phyloP scores from a whole-genome alignment of 2,113 vertebrate genomes.

The Pelvicachromis taeniatus region DNA sequence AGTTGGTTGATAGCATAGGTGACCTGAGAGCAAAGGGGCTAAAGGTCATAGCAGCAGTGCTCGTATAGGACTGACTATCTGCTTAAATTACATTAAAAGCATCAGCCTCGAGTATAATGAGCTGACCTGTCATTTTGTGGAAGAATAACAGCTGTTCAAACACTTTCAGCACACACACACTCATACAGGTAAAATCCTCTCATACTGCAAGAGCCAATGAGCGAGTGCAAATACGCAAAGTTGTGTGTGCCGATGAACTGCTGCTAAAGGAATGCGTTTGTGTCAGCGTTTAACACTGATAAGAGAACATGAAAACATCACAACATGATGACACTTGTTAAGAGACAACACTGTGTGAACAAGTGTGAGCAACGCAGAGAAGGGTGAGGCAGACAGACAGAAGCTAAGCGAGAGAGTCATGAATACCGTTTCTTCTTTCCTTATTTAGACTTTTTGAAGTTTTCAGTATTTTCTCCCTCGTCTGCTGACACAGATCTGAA shows the following conservation, averaged over 20 bases:
- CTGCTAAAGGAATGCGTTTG: slow-evolving; percentile 3
- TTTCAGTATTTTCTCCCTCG: neutral
- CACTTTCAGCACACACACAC: slow-evolving; percentile 20
- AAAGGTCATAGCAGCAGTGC: neutral
- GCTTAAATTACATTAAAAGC: neutral
- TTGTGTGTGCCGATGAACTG: neutral
- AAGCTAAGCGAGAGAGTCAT: neutral
- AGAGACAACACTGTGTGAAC: slow-evolving; percentile 9
- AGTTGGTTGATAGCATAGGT: neutral
- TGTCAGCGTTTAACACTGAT: slow-evolving; percentile 24
- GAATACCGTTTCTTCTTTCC: neutral
- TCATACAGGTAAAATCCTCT: slow-evolving; percentile 26
- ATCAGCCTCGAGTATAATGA: neutral
- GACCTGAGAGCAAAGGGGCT: neutral
- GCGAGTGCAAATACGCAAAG: neutral
- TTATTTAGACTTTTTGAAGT: neutral
- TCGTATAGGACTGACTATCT: neutral
- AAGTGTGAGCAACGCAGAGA: slow-evolving; percentile 13
- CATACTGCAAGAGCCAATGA: neutral
- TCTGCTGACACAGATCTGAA: neutral
- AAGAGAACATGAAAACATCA: slow-evolving; percentile 34
- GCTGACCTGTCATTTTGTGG: neutral
- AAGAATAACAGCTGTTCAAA: slow-evolving; percentile 31
- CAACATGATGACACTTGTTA: slow-evolving; percentile 48
- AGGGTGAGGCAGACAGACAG: neutral